These are phyloP conservation scores for Phengaris alcon DNA, from an alignment of 2,888 invertebrate genomes.

Conservation along the genomic window DNA sequence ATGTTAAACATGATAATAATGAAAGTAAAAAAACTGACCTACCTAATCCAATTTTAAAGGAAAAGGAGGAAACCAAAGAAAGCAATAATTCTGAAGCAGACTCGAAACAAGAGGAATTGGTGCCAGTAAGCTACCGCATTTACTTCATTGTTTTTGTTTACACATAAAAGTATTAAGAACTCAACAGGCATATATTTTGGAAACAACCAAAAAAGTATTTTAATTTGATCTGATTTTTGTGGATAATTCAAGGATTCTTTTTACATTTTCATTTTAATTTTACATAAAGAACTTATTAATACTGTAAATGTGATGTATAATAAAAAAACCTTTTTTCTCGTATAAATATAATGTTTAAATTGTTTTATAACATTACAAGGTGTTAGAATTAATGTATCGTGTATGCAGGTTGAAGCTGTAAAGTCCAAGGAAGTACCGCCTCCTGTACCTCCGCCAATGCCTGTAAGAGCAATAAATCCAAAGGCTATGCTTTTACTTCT, in stretches of 20 bases:
- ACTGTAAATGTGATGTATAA: too few species aligned
- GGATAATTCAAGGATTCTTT: not conserved
- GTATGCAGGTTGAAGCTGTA: constrained; percentile 20
- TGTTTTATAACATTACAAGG: too few species aligned
- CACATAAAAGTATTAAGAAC: not conserved
- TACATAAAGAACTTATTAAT: not conserved
- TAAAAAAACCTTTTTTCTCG: too few species aligned
- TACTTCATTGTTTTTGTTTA: not conserved
- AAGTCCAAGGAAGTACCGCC: not conserved
- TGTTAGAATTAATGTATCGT: not conserved
- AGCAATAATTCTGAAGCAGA: not conserved
- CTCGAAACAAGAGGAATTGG: not conserved
- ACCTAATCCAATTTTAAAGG: not conserved
- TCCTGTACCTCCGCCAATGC: constrained; percentile 19
- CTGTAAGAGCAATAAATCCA: constrained; percentile 7
- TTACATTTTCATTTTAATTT: not conserved
- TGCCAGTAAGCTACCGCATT: not conserved
- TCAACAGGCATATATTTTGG: not conserved
- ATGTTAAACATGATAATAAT: not conserved
- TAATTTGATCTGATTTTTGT: constrained; percentile 11
- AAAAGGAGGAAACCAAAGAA: not conserved
- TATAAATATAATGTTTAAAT: not conserved
- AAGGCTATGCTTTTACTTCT: not conserved
- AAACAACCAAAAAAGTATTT: not conserved
- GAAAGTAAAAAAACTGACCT: not conserved